These are phyloP conservation scores for Coracopsis vasa DNA, from an alignment of 2,113 vertebrate species.

Conservation along the genomic window DNA sequence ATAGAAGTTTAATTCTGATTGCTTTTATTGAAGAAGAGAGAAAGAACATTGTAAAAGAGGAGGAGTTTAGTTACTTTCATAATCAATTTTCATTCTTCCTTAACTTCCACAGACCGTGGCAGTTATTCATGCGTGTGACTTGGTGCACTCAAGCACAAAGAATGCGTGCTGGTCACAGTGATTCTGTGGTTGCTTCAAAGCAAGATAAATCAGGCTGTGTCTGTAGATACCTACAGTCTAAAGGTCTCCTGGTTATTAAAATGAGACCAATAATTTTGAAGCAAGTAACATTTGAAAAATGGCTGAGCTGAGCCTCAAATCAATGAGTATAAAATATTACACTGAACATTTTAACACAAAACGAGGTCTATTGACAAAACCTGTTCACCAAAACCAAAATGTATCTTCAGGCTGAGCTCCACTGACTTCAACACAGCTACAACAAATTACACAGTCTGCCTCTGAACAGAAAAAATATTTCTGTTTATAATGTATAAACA, in stretches of 20 bases:
- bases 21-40: not conserved
- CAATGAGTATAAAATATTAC: not conserved
- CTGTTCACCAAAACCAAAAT: not conserved
- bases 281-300: not conserved
- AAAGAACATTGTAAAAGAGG: not conserved
- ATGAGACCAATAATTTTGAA: not conserved
- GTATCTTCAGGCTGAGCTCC: not conserved
- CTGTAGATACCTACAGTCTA: not conserved
- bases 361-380: not conserved
- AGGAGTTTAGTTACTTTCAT: not conserved
- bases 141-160: not conserved
- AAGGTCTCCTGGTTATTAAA: not conserved
- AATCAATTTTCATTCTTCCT: not conserved
- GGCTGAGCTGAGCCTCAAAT: not conserved
- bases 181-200: not conserved
- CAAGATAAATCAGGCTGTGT: not conserved
- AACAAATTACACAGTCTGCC: not conserved
- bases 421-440: not conserved
- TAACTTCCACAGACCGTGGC: not conserved
- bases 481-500: not conserved
- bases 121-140: not conserved
- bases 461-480: not conserved
- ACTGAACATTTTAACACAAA: not conserved
- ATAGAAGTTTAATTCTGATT: not conserved
- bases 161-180: fast-evolving